Evolutionary conservation across 2,888 invertebrate species (phyloP).

Genomic region (Villa cingulata): DNA sequence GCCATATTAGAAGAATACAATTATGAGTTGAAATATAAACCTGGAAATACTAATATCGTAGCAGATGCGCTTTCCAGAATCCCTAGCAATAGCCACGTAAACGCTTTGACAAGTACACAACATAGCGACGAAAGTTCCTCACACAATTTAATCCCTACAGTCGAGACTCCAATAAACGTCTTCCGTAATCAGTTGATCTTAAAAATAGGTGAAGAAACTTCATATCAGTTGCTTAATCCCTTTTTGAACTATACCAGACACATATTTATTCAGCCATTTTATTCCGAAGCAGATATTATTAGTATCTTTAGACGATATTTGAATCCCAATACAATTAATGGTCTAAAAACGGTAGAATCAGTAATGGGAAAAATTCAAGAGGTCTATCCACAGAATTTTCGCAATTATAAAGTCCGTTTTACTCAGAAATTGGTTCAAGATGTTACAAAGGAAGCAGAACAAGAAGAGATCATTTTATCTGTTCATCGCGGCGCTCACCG

Average conservation of each 20-base stretch:
- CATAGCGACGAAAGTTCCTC: conserved; percentile 8
- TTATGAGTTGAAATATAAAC: conserved; percentile 8
- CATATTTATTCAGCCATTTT: neutral
- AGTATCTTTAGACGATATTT: conserved; percentile 8
- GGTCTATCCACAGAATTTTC: conserved; percentile 3
- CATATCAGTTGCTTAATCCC: conserved; percentile 2
- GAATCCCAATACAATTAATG: conserved; percentile 7
- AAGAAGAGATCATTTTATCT: neutral
- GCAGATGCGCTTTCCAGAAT: conserved; percentile 9
- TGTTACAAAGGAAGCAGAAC: conserved; percentile 4
- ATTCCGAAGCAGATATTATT: conserved; percentile 2
- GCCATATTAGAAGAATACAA: conserved; percentile 11
- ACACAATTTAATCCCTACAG: conserved; percentile 5
- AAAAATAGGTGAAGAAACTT: conserved; percentile 2
- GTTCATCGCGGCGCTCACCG: conserved; percentile 3
- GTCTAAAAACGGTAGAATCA: conserved; percentile 2
- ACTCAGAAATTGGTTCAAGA: conserved; percentile 9
- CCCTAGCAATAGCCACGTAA: neutral
- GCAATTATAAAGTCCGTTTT: neutral
- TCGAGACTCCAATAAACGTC: conserved; percentile 6
- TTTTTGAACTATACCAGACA: conserved; percentile 7
- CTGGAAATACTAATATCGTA: conserved; percentile 10
- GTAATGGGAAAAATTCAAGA: conserved; percentile 10
- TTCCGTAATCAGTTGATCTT: conserved; percentile 12
- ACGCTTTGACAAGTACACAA: neutral